Percentiles rank a stretch among this genome's conserved stretches.
phyloP scores from a whole-genome alignment of 2,113 vertebrate species.

The Bungarus multicinctus region DNA sequence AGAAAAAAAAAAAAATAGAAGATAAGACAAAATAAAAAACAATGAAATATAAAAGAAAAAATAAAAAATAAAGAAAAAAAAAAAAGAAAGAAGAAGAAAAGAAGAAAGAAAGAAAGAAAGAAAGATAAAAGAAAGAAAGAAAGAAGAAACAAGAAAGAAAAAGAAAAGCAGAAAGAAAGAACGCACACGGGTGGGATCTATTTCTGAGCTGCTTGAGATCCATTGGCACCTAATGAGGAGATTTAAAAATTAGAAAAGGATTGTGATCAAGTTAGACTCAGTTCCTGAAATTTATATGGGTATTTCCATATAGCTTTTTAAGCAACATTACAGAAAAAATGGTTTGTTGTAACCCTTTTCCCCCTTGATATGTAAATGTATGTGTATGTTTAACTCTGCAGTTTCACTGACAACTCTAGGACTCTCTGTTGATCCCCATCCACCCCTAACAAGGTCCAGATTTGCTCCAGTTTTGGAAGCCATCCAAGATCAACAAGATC shows the following conservation, averaged over 20 bases:
- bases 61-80: too few relatives aligned
- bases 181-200: slow-evolving; percentile 47
- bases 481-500: not conserved
- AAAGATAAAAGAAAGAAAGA: too few relatives aligned
- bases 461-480: not conserved
- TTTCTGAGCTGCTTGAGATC: slow-evolving; percentile 47
- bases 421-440: not conserved
- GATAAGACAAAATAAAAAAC: too few relatives aligned
- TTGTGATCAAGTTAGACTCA: not conserved
- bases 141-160: too few relatives aligned
- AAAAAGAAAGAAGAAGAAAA: too few relatives aligned
- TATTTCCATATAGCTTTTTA: not conserved
- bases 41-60: too few relatives aligned
- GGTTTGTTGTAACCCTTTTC: not conserved
- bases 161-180: too few relatives aligned
- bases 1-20: too few relatives aligned
- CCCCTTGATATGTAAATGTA: not conserved
- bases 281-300: not conserved
- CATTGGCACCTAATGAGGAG: slow-evolving; percentile 21
- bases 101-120: too few relatives aligned
- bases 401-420: not conserved
- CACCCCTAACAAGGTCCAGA: not conserved
- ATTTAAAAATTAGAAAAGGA: slow-evolving; percentile 16
- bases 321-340: not conserved
- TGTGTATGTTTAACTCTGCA: not conserved